Percentiles rank a stretch among this genome's conserved stretches.
These are phyloP conservation scores for Gymnothorax reevesii DNA, from an alignment of 2,797 vertebrate genomes.

Conservation along the genomic window DNA sequence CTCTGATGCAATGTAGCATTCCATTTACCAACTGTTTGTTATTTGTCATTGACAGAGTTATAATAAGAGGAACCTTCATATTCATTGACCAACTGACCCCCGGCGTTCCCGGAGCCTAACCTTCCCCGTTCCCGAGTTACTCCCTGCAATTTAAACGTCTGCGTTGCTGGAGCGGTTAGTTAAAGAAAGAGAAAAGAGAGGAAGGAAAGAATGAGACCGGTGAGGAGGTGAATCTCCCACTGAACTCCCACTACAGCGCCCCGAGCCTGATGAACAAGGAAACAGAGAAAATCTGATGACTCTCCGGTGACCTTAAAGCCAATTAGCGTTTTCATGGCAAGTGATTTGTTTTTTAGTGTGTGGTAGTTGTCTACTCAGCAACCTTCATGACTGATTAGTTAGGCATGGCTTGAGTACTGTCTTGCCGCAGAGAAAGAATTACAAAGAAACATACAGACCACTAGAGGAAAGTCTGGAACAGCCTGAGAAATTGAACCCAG, in stretches of 20 bases:
- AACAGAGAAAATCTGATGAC: constrained; percentile 42
- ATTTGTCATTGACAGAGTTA: constrained; percentile 83
- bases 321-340: constrained; percentile 60
- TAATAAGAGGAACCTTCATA: constrained; percentile 76
- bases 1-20: constrained; percentile 80
- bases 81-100: constrained; percentile 75
- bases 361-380: constrained; percentile 62
- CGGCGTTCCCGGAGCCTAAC: constrained; percentile 59
- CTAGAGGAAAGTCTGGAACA: constrained; percentile 57
- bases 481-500: constrained; percentile 61
- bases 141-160: constrained; percentile 51
- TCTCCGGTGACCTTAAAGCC: constrained; percentile 51
- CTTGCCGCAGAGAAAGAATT: constrained; percentile 55
- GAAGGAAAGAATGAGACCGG: constrained; percentile 21
- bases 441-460: constrained; percentile 56
- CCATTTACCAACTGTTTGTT: constrained; percentile 78
- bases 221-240: constrained; percentile 4
- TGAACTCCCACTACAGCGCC: constrained; percentile 7
- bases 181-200: constrained; percentile 39
- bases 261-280: constrained; percentile 34
- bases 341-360: constrained; percentile 50
- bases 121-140: constrained; percentile 45
- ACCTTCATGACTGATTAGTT: constrained; percentile 64
- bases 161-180: constrained; percentile 47
- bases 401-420: constrained; percentile 52